Evolutionary conservation across 2,113 vertebrate genomes (phyloP), one percentile per base, ranked within the genome.

Genomic region (Petaurus breviceps): DNA sequence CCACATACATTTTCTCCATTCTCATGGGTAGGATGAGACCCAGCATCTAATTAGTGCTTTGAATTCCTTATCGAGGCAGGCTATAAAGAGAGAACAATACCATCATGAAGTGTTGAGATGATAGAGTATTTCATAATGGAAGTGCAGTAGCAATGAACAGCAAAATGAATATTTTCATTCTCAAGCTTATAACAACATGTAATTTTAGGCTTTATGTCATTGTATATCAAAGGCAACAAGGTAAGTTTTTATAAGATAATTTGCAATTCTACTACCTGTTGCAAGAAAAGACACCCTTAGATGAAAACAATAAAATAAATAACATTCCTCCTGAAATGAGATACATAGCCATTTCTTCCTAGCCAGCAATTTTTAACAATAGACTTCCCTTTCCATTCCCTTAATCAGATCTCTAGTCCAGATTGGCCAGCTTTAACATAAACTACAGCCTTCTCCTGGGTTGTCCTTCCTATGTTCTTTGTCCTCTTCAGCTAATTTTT

Each of bases 121-220:
- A 93, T 43, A 5, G 3, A 77, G 22, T 61, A 77, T n/a, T 16
- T 93, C n/a, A 50, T 50, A 61, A 92, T 49, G 22, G 77, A 93
- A 84, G 61, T 51, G 26, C 12, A 84, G 31, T 43, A 55, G 77
- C 22, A n/a, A 93, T 77, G 61, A 52, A 93, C 51, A 51, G 50
- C n/a, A 68, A 93, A 93, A 68, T 51, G 49, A 84, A 51, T 14
- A 93, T 51, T 93, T 93, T 77, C 23, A 25, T 51, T 24, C 25
- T 84, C n/a, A 43, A 84, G 4, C 50, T 93, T 93, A n/a, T 77
- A 84, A 51, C 61, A 93, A 77, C 49, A 93, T 84, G 25, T 26
- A n/a, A 84, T n/a, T 93, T 93, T 26, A 93, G 46, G 7, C 24
- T 93, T 89, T 89, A 77, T 89, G 37, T 28, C 92, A n/a, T 84